Conservation (phyloP, 2,888 invertebrate species). For the Drosophila peninsularis region DNA sequence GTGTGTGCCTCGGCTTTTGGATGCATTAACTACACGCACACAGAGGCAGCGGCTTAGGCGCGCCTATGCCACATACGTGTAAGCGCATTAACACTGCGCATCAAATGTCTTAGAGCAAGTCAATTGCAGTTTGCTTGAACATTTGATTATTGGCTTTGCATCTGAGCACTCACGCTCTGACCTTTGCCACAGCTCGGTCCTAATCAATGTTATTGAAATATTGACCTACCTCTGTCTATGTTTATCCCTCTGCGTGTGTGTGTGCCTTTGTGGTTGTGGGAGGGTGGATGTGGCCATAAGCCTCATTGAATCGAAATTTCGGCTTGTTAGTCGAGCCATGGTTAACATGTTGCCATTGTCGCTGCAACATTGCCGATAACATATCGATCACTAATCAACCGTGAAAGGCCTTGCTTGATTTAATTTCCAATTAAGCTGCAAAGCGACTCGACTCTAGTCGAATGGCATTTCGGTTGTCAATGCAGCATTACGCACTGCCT, state of each 20-base stretch:
- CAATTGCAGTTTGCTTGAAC: constrained; percentile 49
- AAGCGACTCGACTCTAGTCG: neutral
- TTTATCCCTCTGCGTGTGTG: neutral
- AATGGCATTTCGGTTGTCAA: constrained; percentile 1
- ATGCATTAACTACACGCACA: constrained; percentile 17
- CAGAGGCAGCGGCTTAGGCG: constrained; percentile 1
- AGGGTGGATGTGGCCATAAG: constrained; percentile 20
- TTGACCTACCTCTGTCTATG: constrained; percentile 24
- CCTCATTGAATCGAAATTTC: constrained; percentile 21
- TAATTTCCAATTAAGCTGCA: constrained; percentile 8
- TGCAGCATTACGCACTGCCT: neutral
- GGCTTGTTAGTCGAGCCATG: constrained; percentile 12
- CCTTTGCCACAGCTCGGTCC: neutral
- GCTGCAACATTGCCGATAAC: constrained; percentile 3
- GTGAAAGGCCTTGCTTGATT: neutral
- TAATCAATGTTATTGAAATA: constrained; percentile 50
- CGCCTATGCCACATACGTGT: constrained; percentile 10
- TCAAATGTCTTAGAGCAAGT: constrained; percentile 35
- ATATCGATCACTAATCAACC: constrained; percentile 25
- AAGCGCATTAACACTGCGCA: constrained; percentile 48
- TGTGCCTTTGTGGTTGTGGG: constrained; percentile 3
- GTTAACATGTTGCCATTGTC: constrained; percentile 11
- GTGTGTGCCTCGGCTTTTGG: constrained; percentile 1
- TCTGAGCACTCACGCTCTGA: neutral
- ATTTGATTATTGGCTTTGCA: constrained; percentile 45